phyloP scores from a whole-genome alignment of 2,888 invertebrate genomes.

The Buathra laborator region DNA sequence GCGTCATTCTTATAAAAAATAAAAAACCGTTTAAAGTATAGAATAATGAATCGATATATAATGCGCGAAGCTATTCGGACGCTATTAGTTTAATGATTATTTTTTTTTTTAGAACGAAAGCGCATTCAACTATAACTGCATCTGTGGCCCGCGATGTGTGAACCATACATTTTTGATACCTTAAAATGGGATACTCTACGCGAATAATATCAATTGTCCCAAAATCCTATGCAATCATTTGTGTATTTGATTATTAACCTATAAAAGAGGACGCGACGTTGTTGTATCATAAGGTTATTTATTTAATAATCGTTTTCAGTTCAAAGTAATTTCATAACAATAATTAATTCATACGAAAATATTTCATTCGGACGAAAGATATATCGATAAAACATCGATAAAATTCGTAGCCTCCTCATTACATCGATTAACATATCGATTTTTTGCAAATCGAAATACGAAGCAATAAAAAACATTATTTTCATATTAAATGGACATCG shows the following conservation, averaged over 20 bases:
- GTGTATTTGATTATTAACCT: neutral
- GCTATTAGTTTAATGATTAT: too few species aligned
- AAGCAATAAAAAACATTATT: neutral
- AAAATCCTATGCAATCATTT: neutral
- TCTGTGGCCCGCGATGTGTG: too few species aligned
- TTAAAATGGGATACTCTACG: too few species aligned
- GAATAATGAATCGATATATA: neutral
- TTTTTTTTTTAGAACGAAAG: too few species aligned
- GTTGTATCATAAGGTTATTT: too few species aligned
- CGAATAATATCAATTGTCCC: neutral
- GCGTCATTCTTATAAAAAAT: too few species aligned
- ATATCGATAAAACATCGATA: constrained; percentile 29
- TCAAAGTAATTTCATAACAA: constrained; percentile 1
- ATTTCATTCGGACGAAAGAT: constrained; percentile 29
- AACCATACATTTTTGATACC: too few species aligned
- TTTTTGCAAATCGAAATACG: neutral
- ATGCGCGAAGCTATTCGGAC: too few species aligned
- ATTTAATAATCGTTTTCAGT: neutral
- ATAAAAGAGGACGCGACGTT: too few species aligned
- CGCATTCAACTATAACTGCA: too few species aligned
- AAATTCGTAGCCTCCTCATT: neutral
- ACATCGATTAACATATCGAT: neutral
- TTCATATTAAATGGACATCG: neutral
- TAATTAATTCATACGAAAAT: constrained; percentile 5
- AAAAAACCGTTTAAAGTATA: neutral